phyloP scores from a whole-genome alignment of 2,797 vertebrate genomes.

The Falco naumanni region DNA sequence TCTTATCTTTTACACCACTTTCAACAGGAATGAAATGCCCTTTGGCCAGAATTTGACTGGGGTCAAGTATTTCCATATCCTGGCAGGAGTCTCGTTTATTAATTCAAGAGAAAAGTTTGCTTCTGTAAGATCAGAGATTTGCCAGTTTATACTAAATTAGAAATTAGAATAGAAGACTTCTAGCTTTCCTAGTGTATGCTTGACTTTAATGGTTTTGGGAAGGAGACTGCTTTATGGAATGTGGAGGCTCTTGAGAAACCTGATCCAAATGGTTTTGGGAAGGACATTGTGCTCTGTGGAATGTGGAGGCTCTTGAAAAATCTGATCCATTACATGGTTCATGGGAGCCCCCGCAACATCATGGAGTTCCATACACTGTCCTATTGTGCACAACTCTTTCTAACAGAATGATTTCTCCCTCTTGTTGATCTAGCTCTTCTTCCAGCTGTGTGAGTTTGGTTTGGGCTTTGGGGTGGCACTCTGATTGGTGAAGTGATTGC shows the following conservation, averaged over 20 bases:
- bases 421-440: not conserved
- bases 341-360: not conserved
- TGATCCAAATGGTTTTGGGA: not conserved
- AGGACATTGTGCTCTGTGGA: not conserved
- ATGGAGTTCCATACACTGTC: not conserved
- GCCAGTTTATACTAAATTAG: not conserved
- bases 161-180: not conserved
- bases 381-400: not conserved
- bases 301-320: not conserved
- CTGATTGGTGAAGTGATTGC: not conserved
- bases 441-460: not conserved
- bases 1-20: not conserved
- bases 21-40: not conserved
- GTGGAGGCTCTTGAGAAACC: not conserved
- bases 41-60: not conserved
- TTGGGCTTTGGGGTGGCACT: not conserved
- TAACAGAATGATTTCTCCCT: not conserved
- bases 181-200: not conserved
- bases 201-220: not conserved
- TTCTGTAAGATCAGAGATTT: not conserved
- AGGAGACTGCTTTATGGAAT: not conserved
- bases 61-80: not conserved
- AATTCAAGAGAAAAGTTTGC: not conserved
- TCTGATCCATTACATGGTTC: not conserved
- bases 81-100: not conserved